These are phyloP conservation scores for Pilophorus perplexus DNA, from an alignment of 2,888 invertebrate genomes.

Conservation along the genomic window DNA sequence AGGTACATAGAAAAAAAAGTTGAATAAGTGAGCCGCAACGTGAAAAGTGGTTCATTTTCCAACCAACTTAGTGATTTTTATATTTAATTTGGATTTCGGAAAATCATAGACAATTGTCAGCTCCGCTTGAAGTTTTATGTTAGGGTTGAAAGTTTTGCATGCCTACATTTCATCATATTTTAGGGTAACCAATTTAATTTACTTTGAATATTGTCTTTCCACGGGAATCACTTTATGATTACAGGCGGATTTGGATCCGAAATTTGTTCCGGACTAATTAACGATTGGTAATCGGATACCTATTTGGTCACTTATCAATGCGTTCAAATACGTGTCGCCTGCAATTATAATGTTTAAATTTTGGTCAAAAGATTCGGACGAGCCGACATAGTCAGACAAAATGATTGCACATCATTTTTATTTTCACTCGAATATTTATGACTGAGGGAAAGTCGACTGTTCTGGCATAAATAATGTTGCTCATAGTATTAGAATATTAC, in stretches of 20 bases:
- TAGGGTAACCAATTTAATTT: conserved; percentile 4
- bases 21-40: no score
- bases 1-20: conserved; percentile 1
- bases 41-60: no score
- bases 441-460: conserved; percentile 46
- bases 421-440: conserved; percentile 44
- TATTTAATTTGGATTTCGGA: no score
- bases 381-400: conserved; percentile 31
- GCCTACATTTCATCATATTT: conserved; percentile 31
- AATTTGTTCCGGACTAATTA: no score
- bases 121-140: conserved; percentile 9
- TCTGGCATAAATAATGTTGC: conserved; percentile 48
- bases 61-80: no score
- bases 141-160: conserved; percentile 37
- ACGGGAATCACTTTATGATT: conserved; percentile 32
- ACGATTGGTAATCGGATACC: no score
- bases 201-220: conserved; percentile 39
- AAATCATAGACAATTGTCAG: conserved; percentile 16
- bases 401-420: conserved; percentile 25
- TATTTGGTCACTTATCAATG: no score
- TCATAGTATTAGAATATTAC: conserved; percentile 48
- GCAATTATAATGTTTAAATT: conserved; percentile 27
- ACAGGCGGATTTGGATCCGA: conserved; percentile 23
- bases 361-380: conserved; percentile 3
- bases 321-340: no score